Base-by-base conservation (phyloP, 2,797 vertebrate genomes). In the Pelodytes ibericus region DNA sequence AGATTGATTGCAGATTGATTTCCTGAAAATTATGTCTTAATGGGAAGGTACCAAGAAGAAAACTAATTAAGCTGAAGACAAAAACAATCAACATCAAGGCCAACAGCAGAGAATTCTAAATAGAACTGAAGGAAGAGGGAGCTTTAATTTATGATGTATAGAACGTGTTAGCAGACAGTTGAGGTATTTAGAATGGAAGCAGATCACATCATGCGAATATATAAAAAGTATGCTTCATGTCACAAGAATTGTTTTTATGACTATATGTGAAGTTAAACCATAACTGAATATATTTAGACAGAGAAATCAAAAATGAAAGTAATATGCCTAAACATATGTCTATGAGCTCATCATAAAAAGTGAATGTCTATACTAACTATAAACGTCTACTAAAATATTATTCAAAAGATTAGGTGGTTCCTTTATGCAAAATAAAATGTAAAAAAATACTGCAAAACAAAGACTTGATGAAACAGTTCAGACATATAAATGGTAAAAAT, bases 61-160 rank as follows among this genome's bases (percentile, higher is more conserved):
- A 64, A 56, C 33, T 71, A 57, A 71, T 71, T 71, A 71, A 70
- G 31, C 31, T 59, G 27, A 44, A 39, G 68, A 59, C 68, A 58
- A 44, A 71, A 59, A 26, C 68, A 71, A 71, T 71, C 39, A 71
- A 25, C 31, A 39, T 69, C 66, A 71, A 16, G 10, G 24, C 13
- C 16, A 58, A 58, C 26, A 8, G 26, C 56, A 24, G 56, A 58
- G 41, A 44, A 44, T 44, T 44, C 18, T 8, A 44, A 44, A 44
- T 44, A 44, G 41, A 44, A 44, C 41, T 8, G 41, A 44, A 44
- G 13, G 15, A 13, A 3, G 13, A 13, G 41, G 3, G 13, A 13
- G 41, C 10, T 44, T 13, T 1, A 15, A 16, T 15, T 44, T 44
- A 44, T 3, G 41, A 44, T 44, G 41, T 16, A 44, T 16, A 44